Conservation (phyloP, 2,888 invertebrate species). For the Coelopa pilipes region DNA sequence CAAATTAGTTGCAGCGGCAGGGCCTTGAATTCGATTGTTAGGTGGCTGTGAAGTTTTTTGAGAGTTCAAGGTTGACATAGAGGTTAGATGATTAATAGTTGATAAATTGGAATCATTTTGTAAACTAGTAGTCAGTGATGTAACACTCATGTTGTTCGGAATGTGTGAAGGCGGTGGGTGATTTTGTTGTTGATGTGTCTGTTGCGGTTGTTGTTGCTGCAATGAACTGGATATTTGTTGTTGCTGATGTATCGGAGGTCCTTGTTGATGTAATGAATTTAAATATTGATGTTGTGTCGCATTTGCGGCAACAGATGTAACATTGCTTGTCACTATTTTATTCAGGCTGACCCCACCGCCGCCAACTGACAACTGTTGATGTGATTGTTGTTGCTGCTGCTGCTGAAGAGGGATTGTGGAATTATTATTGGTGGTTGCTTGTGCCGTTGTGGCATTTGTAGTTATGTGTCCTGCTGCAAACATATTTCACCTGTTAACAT, state of each 20-base stretch:
- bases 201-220: slow-evolving; percentile 26
- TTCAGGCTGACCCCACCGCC: slow-evolving; percentile 28
- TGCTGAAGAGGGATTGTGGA: slow-evolving; percentile 42
- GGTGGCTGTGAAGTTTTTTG: slow-evolving; percentile 45
- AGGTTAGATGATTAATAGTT: slow-evolving; percentile 29
- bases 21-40: slow-evolving; percentile 58
- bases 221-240: slow-evolving; percentile 33
- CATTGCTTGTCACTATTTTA: slow-evolving; percentile 14
- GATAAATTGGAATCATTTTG: slow-evolving; percentile 33
- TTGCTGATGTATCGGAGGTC: slow-evolving; percentile 43
- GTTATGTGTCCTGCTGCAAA: slow-evolving; percentile 54
- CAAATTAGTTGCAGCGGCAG: slow-evolving; percentile 59
- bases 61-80: slow-evolving; percentile 22
- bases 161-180: slow-evolving; percentile 39
- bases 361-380: slow-evolving; percentile 32
- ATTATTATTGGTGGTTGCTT: slow-evolving; percentile 42
- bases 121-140: slow-evolving; percentile 31
- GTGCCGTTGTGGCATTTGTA: slow-evolving; percentile 47
- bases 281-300: slow-evolving; percentile 41
- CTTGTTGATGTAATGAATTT: slow-evolving; percentile 44
- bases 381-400: slow-evolving; percentile 39
- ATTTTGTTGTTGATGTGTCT: slow-evolving; percentile 35
- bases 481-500: slow-evolving; percentile 67
- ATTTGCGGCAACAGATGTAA: slow-evolving; percentile 35
- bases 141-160: slow-evolving; percentile 31